Conservation (phyloP, 53 echinoderm and acorn worm species). For the Stichopus horrens region DNA sequence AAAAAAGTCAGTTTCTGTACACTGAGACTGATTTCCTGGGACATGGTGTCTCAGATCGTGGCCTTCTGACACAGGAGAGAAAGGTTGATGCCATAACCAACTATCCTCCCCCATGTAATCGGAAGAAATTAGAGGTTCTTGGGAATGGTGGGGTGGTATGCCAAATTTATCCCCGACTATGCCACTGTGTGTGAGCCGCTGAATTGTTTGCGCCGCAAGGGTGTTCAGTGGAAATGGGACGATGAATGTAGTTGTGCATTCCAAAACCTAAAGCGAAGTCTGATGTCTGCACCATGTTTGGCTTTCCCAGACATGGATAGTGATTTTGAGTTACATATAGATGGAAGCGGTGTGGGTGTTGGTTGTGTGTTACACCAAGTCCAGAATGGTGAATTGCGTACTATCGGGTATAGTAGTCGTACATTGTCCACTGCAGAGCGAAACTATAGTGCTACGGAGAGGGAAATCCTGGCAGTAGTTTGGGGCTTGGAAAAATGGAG, state of each 20-base stretch:
- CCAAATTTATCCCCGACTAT: constrained; percentile 40
- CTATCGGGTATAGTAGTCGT: constrained; percentile 53
- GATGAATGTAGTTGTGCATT: constrained; percentile 19
- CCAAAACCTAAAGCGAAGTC: constrained; percentile 9
- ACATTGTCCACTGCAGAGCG: constrained; percentile 42
- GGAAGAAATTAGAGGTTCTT: constrained; percentile 13
- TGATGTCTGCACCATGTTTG: constrained; percentile 25
- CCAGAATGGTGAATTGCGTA: not conserved
- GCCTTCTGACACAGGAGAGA: constrained; percentile 33
- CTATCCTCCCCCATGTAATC: constrained; percentile 49
- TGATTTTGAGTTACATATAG: constrained; percentile 47
- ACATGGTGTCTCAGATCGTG: constrained; percentile 38
- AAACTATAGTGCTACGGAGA: constrained; percentile 55
- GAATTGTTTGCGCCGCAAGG: constrained; percentile 28
- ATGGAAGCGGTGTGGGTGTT: constrained; percentile 7
- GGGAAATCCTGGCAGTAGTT: constrained; percentile 51
- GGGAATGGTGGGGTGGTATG: constrained; percentile 53
- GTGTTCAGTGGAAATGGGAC: constrained; percentile 33
- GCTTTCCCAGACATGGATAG: constrained; percentile 37
- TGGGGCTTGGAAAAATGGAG: constrained; percentile 54
- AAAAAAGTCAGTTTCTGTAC: constrained; percentile 46
- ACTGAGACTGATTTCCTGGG: constrained; percentile 53
- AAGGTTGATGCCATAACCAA: constrained; percentile 53
- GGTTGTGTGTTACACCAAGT: not conserved
- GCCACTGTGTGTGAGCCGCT: constrained; percentile 37